phyloP scores from a whole-genome alignment of 2,113 vertebrate species.

The Pimephales promelas region DNA sequence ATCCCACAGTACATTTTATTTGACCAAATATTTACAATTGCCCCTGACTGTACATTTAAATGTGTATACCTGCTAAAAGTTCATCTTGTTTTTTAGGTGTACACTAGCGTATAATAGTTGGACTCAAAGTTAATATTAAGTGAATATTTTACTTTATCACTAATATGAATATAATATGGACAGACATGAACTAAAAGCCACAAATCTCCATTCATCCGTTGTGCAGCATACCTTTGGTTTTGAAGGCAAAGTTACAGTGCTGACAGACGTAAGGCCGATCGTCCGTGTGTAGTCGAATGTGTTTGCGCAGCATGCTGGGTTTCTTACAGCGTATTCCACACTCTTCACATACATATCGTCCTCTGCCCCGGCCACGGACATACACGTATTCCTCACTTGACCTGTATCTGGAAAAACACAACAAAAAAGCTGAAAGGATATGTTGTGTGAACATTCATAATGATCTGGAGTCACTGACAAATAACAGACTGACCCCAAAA shows the following conservation, averaged over 20 bases:
- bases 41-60: neutral
- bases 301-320: slow-evolving; percentile 87
- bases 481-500: neutral
- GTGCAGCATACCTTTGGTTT: slow-evolving; percentile 86
- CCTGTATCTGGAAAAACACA: slow-evolving; percentile 78
- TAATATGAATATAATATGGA: neutral
- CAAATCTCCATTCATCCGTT: neutral
- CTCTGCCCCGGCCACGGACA: slow-evolving; percentile 82
- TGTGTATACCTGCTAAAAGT: neutral
- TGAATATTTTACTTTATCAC: neutral
- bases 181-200: neutral
- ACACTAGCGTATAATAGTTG: neutral
- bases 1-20: no score
- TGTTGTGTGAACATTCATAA: neutral
- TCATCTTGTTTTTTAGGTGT: neutral
- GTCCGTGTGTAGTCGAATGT: slow-evolving; percentile 86
- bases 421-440: slow-evolving; percentile 7
- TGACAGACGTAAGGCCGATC: slow-evolving; percentile 85
- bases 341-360: slow-evolving; percentile 88
- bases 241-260: slow-evolving; percentile 87
- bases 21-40: neutral
- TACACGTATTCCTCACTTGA: slow-evolving; percentile 88
- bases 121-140: neutral
- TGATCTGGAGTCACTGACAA: neutral
- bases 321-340: slow-evolving; percentile 88